Base-by-base conservation (phyloP, 2,113 vertebrate genomes). In the Syrmaticus mikado region DNA sequence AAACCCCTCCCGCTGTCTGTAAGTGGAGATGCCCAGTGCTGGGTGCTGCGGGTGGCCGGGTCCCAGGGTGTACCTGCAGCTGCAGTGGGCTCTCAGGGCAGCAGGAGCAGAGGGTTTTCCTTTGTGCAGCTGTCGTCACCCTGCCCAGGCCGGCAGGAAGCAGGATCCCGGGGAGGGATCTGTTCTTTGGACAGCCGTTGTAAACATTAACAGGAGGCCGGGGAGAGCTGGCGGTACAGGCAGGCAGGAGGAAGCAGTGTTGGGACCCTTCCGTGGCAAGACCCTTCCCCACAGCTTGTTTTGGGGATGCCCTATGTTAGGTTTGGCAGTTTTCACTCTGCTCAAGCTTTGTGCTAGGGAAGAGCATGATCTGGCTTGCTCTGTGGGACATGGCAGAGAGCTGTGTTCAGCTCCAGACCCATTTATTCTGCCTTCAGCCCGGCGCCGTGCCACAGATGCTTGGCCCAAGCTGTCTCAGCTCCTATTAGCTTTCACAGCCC, bases 191-290 rank as follows among this genome's bases (percentile, higher is more conserved):
- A 93, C 93, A 80, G 85, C 76, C 61, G 72, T 45, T 82, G 62
- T 96, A 97, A 97, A 97, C 91, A 97, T 97, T 97, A 97, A 96
- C 95, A 67, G 78, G 74, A 73, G 76, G 61, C 87, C 14, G 1
- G 43, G 92, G 89, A 53, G 16, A 76, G 78, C 60, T 46, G 3
- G 1, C 1, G 5, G 85, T 4, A 1, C 0, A 0, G 34, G 40
- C 38, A 78, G 16, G 43, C 46, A 82, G 41, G 50, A 0, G 4
- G 50, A 10, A 89, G 27, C 8, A 7, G 1, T 0, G 55, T 41
- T 50, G 46, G 14, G 43, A 15, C 18, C 48, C 11, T n/a, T 20
- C 55, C 4, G 7, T n/a, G 32, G 16, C 30, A 18, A 57, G 30
- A 57, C 53, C 0, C 0, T 18, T 74, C 4, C n/a, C 32, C 4